Conservation (phyloP, 1,140 invertebrate species). For the Zelostemma sp. region DNA sequence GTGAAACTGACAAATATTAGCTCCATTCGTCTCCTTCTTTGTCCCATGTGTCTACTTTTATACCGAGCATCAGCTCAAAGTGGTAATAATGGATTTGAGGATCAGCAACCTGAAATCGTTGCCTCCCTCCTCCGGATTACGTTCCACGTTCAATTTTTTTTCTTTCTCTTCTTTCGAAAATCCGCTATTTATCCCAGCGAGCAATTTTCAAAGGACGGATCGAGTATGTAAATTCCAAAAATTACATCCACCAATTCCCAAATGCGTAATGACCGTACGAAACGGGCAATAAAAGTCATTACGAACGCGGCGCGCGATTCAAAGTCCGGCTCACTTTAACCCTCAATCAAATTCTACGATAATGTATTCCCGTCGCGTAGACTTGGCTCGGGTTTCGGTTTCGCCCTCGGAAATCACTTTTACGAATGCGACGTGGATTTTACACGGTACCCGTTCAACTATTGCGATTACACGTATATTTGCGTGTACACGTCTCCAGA, state of each 20-base stretch:
- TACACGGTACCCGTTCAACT: neutral
- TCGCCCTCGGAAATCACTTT: constrained; percentile 24
- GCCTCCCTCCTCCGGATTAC: neutral
- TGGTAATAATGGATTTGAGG: constrained; percentile 3
- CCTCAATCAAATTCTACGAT: constrained; percentile 22
- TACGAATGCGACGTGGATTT: constrained; percentile 22
- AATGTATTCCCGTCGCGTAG: constrained; percentile 32
- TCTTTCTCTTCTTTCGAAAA: neutral
- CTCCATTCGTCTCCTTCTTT: constrained; percentile 16
- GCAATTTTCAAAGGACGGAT: too few species aligned
- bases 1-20: constrained; percentile 22
- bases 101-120: neutral
- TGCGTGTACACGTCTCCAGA: neutral
- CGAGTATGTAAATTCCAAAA: too few species aligned
- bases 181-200: too few species aligned
- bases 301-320: neutral
- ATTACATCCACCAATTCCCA: too few species aligned
- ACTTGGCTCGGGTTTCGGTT: neutral
- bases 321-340: neutral
- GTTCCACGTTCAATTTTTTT: neutral
- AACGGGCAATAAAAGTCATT: neutral
- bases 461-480: constrained; percentile 26
- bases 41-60: neutral
- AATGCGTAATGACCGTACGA: neutral
- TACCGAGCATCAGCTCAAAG: too few species aligned